A percentile compares a stretch with the other conserved stretches of the same genome.
Evolutionary conservation across 1,140 invertebrate species (phyloP).

Genomic region (Asbolus verrucosus): DNA sequence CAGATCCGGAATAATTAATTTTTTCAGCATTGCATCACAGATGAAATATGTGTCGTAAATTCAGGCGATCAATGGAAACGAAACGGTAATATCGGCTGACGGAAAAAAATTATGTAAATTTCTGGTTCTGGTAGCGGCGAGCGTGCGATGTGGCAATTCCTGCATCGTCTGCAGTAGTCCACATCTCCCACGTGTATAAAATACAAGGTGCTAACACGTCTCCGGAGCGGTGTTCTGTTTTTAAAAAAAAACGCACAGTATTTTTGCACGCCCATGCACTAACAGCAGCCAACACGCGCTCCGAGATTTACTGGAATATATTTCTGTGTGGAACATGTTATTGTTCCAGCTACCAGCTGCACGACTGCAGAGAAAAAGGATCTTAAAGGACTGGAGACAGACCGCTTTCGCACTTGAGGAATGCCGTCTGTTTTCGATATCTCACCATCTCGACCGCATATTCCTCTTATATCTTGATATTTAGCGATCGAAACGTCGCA

Average conservation of each 20-base stretch:
- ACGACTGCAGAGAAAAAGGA: conserved; percentile 30
- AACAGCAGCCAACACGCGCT: conserved; percentile 40
- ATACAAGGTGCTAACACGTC: too few relatives aligned
- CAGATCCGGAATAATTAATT: too few relatives aligned
- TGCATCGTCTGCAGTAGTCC: too few relatives aligned
- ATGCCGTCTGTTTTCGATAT: conserved; percentile 35
- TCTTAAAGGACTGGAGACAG: conserved; percentile 34
- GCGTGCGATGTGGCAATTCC: too few relatives aligned
- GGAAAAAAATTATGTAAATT: too few relatives aligned
- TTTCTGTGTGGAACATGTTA: conserved; percentile 41
- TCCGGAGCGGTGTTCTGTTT: conserved; percentile 26
- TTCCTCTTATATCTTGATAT: conserved; percentile 35
- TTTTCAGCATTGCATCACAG: too few relatives aligned
- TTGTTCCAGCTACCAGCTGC: conserved; percentile 45
- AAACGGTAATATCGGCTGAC: too few relatives aligned
- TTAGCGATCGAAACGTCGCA: conserved; percentile 36
- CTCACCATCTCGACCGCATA: conserved; percentile 23
- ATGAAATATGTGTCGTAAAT: too few relatives aligned
- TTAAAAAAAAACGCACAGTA: conserved; percentile 2
- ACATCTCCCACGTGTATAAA: too few relatives aligned
- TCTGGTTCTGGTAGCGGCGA: too few relatives aligned
- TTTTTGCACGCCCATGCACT: conserved; percentile 24
- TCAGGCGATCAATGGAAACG: too few relatives aligned
- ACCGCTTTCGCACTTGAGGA: conserved; percentile 21
- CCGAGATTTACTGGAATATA: conserved; percentile 43